Conservation (phyloP, 2,797 vertebrate species). For the Acanthornis magna region DNA sequence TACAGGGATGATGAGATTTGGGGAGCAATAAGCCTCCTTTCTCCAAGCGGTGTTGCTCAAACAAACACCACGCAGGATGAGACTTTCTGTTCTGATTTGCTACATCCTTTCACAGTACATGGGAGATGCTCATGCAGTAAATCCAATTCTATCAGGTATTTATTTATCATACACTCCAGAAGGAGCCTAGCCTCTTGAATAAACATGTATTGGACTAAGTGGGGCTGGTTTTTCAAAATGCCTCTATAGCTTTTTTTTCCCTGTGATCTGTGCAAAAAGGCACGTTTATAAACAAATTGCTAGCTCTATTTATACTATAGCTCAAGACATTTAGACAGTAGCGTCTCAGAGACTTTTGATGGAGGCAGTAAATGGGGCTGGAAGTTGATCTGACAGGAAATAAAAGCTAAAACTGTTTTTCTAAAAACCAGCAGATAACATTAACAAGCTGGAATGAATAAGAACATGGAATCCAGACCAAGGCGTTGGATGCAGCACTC, state of each 20-base stretch:
- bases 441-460: slow-evolving; percentile 23
- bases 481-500: neutral
- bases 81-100: neutral
- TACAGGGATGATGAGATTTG: neutral
- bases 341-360: neutral
- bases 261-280: neutral
- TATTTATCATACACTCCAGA: slow-evolving; percentile 35
- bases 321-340: slow-evolving; percentile 33
- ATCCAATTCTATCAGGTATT: neutral
- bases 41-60: neutral
- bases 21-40: neutral
- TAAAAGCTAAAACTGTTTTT: slow-evolving; percentile 49
- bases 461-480: neutral
- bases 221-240: neutral
- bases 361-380: neutral
- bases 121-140: neutral
- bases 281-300: slow-evolving; percentile 41
- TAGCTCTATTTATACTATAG: slow-evolving; percentile 29
- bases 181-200: neutral
- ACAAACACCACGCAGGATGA: neutral
- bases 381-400: slow-evolving; percentile 52
- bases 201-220: neutral
- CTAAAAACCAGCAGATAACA: slow-evolving; percentile 19
- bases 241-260: neutral
- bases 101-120: neutral